Evolutionary conservation across 2,797 vertebrate species (phyloP), one percentile per base, ranked within the genome.

Genomic region (Poliocrania exsul): DNA sequence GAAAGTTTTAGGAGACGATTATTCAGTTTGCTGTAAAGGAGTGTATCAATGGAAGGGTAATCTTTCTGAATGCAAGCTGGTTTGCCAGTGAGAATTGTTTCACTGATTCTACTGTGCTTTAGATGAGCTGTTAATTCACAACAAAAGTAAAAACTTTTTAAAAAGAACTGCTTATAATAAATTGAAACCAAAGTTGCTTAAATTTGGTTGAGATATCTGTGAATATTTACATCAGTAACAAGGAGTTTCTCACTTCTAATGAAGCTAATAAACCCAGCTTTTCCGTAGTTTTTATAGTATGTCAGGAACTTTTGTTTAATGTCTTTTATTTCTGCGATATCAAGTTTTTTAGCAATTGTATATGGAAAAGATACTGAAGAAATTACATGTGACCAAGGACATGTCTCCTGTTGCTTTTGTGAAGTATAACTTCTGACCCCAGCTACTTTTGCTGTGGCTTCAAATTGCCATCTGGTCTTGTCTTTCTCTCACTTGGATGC

Each of bases 381-480:
- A 80, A 50, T 61, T 67, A 37, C 28, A 17, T 40, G 26, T 80
- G 64, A 85, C 37, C 49, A 73, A 79, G 31, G 56, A 46, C 4
- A 0, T 28, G 16, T 86, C 47, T 86, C 35, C 53, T 40, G 12
- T 38, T 88, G 70, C 58, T 84, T 90, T 57, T 70, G 15, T 86
- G 77, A 79, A 86, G 67, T 6, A 1, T 38, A 81, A 49, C 24
- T 82, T 78, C 69, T 2, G 33, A 72, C 61, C 26, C 28, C 13
- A 23, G 26, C 24, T 87, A 60, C 81, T 92, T 93, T 72, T 83
- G 23, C 83, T 91, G 70, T 90, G 35, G 73, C 13, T 92, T 86
- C 58, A 75, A 65, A 58, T 88, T 86, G 61, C 62, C 33, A 11
- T 79, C 54, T 69, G 82, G 44, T 66, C 81, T 86, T 3, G 2